Conservation (phyloP, 2,113 vertebrate species). For the Rhombomys opimus region DNA sequence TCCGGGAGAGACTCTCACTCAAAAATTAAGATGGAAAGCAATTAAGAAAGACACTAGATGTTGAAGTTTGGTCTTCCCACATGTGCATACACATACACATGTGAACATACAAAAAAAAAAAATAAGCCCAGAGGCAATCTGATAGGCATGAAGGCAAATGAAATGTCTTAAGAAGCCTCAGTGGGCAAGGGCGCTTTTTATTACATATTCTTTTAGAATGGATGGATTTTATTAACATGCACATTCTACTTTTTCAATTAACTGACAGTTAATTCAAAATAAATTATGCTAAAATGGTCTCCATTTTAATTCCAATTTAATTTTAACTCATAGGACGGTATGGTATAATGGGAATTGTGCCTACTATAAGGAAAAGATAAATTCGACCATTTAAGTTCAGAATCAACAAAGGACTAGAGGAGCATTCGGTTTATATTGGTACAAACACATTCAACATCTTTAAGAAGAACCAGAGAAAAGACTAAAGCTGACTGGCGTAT, state of each 20-base stretch:
- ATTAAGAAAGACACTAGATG: not conserved
- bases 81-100: not conserved
- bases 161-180: not conserved
- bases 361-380: not conserved
- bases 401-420: constrained; percentile 13
- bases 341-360: not conserved
- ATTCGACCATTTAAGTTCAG: not conserved
- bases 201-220: too few relatives aligned
- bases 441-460: not conserved
- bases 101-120: not conserved
- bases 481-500: too few relatives aligned
- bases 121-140: not conserved
- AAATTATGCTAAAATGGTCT: constrained; percentile 29
- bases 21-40: not conserved
- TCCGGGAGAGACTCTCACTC: not conserved
- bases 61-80: not conserved
- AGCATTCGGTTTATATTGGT: not conserved
- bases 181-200: not conserved
- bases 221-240: not conserved
- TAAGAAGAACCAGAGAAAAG: constrained; percentile 6
- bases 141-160: not conserved
- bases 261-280: not conserved
- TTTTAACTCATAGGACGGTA: not conserved
- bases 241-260: constrained; percentile 19
- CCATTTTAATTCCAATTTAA: constrained; percentile 10